Evolutionary conservation across 2,888 invertebrate genomes (phyloP).

Genomic region (Eupeodes latifasciatus): DNA sequence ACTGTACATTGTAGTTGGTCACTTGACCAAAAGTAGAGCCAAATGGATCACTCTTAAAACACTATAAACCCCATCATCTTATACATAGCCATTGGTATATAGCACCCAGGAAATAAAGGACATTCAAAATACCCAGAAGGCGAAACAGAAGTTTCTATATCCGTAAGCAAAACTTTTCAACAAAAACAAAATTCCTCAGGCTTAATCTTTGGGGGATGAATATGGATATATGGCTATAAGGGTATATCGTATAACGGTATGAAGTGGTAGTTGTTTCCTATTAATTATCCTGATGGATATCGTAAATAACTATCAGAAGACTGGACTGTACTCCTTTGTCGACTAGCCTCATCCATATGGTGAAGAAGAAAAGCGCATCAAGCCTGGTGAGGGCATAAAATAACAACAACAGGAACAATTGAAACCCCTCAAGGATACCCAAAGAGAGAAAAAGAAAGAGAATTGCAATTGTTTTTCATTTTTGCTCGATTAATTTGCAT

Average conservation of each 20-base stretch:
- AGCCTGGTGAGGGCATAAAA: constrained; percentile 5
- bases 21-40: constrained; percentile 49
- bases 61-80: neutral
- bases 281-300: constrained; percentile 74
- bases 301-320: constrained; percentile 72
- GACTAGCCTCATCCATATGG: neutral
- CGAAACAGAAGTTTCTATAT: neutral
- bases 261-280: constrained; percentile 50
- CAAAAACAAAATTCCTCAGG: constrained; percentile 54
- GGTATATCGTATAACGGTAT: neutral
- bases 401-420: neutral
- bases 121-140: constrained; percentile 8
- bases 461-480: constrained; percentile 70
- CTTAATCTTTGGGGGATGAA: constrained; percentile 13
- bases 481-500: constrained; percentile 75
- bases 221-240: no score
- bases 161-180: constrained; percentile 37
- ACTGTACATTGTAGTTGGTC: constrained; percentile 31
- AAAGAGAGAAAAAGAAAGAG: constrained; percentile 31
- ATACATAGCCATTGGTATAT: neutral
- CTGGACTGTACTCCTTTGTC: neutral
- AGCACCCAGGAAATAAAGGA: neutral
- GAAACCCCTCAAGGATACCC: constrained; percentile 6
- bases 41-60: constrained; percentile 46
- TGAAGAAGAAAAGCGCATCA: neutral